Percentiles rank a stretch among this genome's conserved stretches.
phyloP scores from a whole-genome alignment of 2,797 vertebrate species.

The Phoebastria nigripes region DNA sequence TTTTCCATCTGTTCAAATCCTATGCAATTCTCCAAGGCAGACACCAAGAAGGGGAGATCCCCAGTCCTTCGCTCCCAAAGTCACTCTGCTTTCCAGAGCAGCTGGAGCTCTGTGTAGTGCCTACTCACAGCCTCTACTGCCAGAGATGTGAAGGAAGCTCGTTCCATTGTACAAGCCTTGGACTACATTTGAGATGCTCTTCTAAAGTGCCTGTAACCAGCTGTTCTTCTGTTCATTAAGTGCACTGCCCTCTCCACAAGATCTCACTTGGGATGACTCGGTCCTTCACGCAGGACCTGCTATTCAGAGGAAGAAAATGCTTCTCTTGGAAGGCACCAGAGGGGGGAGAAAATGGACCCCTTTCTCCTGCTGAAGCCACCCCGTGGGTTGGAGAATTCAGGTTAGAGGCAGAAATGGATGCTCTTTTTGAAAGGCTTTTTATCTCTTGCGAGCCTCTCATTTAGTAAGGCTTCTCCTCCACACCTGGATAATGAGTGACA shows the following conservation, averaged over 20 bases:
- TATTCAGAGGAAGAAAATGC: background rate
- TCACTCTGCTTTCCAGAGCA: fast-evolving
- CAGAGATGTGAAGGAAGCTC: background rate
- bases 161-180: background rate
- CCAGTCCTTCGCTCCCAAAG: background rate
- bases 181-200: background rate
- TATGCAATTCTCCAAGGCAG: background rate
- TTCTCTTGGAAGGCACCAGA: background rate
- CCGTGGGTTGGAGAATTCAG: fast-evolving
- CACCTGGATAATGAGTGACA: background rate
- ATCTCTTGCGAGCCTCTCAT: background rate
- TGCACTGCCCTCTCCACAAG: background rate
- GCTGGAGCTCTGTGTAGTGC: background rate
- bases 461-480: background rate
- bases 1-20: background rate
- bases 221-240: background rate
- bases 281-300: background rate
- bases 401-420: background rate
- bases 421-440: background rate
- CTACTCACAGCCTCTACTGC: background rate
- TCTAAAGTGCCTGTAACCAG: background rate
- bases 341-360: background rate
- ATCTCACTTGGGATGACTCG: background rate
- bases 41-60: background rate
- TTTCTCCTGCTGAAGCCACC: background rate